Conservation (phyloP, 2,113 vertebrate genomes). For the Loxodonta africana region DNA sequence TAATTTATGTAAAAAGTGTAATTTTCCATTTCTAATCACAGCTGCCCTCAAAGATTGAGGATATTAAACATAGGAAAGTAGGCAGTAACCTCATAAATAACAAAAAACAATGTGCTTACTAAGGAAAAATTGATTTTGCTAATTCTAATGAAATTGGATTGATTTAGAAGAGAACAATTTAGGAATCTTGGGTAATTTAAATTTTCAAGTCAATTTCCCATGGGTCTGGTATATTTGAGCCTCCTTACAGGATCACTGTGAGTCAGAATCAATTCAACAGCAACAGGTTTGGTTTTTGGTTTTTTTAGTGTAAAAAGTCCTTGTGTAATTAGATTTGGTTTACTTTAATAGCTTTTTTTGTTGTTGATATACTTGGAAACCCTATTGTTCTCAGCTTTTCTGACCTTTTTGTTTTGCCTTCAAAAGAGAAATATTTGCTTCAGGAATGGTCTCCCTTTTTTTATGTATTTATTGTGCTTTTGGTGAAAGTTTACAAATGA, state of each 20-base stretch:
- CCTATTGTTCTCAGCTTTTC: background rate
- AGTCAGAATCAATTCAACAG: too few relatives aligned
- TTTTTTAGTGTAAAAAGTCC: background rate
- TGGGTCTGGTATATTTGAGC: background rate
- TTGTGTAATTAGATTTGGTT: slow-evolving; percentile 28
- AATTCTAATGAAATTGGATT: background rate
- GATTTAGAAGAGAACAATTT: background rate
- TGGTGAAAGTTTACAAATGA: too few relatives aligned
- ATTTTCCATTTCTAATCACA: background rate
- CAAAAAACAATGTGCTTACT: background rate
- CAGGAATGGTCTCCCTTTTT: background rate
- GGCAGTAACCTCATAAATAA: background rate
- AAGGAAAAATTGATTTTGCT: background rate
- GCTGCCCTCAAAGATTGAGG: background rate
- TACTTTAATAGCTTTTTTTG: background rate
- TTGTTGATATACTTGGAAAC: background rate
- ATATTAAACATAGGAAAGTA: background rate
- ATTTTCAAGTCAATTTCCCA: background rate
- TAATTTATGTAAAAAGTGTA: background rate
- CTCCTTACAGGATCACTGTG: background rate
- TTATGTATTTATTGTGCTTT: too few relatives aligned
- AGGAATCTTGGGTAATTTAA: slow-evolving; percentile 2
- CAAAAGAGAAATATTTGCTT: background rate
- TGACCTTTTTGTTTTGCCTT: background rate
- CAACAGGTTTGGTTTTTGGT: too few relatives aligned